phyloP scores from a whole-genome alignment of 2,888 invertebrate species.

The Terebella lapidaria region DNA sequence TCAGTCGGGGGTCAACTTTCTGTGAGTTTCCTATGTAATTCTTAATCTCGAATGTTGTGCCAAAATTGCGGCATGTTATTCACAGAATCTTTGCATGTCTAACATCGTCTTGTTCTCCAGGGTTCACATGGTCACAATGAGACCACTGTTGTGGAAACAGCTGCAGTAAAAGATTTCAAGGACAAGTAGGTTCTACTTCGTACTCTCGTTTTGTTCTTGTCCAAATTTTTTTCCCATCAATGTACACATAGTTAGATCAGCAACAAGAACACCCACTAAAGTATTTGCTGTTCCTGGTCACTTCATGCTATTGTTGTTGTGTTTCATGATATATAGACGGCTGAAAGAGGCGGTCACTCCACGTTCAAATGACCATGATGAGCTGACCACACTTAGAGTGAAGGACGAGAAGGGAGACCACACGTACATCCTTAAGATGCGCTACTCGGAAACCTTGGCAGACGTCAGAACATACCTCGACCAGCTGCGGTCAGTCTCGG shows the following conservation, averaged over 20 bases:
- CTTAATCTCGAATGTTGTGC: too few species aligned
- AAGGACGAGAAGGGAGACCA: conserved; percentile 45
- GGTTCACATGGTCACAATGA: neutral
- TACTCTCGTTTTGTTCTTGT: neutral
- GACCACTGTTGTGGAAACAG: conserved; percentile 39
- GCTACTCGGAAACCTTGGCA: conserved; percentile 43
- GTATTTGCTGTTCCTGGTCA: too few species aligned
- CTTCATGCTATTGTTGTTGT: too few species aligned
- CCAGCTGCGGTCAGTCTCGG: conserved; percentile 34
- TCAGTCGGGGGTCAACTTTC: neutral
- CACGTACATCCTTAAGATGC: conserved; percentile 51
- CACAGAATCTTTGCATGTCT: too few species aligned
- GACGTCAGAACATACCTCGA: conserved; percentile 42
- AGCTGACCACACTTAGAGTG: conserved; percentile 45
- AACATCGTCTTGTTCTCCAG: neutral
- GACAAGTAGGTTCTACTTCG: conserved; percentile 29
- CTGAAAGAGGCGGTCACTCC: too few species aligned
- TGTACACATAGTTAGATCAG: too few species aligned
- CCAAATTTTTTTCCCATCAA: too few species aligned
- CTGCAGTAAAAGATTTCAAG: conserved; percentile 35
- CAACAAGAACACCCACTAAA: too few species aligned
- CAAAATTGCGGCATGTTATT: too few species aligned
- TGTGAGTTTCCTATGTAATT: neutral
- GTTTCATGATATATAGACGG: too few species aligned
- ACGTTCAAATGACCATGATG: too few species aligned